phyloP scores from a whole-genome alignment of 1,140 invertebrate genomes.

The Drosophila sproati region DNA sequence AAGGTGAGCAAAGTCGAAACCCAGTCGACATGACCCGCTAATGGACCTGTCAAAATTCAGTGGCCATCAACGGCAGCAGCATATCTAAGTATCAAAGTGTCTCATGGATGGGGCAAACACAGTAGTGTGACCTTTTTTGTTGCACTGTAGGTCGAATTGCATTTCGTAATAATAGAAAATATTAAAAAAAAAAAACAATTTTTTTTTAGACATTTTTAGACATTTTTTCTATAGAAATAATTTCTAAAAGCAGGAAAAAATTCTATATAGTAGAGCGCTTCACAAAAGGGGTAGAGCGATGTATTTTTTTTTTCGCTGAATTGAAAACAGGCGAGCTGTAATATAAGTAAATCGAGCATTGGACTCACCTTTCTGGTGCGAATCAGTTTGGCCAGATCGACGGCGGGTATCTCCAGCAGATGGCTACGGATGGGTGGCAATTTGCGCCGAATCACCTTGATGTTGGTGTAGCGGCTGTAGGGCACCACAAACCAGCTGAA shows the following conservation, averaged over 20 bases:
- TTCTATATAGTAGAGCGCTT: too few species aligned
- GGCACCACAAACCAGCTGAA: slow-evolving; percentile 85
- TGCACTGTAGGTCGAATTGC: slow-evolving; percentile 4
- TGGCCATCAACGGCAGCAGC: slow-evolving; percentile 40
- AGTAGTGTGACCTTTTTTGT: slow-evolving; percentile 11
- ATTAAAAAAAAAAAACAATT: too few species aligned
- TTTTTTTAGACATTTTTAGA: too few species aligned
- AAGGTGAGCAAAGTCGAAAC: slow-evolving; percentile 46
- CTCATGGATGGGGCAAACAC: slow-evolving; percentile 64
- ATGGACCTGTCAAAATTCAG: background rate
- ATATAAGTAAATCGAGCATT: background rate
- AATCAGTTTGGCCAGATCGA: slow-evolving; percentile 87
- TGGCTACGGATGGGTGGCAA: slow-evolving; percentile 87
- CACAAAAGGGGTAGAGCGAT: too few species aligned
- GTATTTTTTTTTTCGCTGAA: too few species aligned
- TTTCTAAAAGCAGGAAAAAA: too few species aligned
- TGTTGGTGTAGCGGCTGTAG: slow-evolving; percentile 86
- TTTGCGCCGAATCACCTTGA: slow-evolving; percentile 87
- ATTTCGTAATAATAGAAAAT: too few species aligned
- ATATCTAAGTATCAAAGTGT: slow-evolving; percentile 51
- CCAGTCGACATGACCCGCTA: slow-evolving; percentile 7
- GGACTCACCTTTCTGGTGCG: slow-evolving; percentile 87
- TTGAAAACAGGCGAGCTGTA: background rate
- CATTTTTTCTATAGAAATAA: too few species aligned
- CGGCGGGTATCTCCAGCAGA: slow-evolving; percentile 87